Conservation (phyloP, 1,140 invertebrate genomes). For the Bombus terrestris region DNA sequence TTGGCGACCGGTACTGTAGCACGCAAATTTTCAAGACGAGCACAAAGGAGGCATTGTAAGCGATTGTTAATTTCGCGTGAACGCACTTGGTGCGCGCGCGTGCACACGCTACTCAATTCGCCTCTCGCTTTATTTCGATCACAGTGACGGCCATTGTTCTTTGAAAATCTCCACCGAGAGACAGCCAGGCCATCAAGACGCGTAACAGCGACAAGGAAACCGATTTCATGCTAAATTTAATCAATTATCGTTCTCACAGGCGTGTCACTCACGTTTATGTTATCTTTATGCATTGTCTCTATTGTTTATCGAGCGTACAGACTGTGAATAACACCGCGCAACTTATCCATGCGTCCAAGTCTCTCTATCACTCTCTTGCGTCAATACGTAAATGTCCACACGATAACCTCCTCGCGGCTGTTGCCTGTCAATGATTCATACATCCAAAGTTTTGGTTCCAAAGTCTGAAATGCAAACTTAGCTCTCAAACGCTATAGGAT, state of each 20-base stretch:
- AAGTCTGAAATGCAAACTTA: neutral
- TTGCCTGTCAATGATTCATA: neutral
- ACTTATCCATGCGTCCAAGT: neutral
- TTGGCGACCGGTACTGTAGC: neutral
- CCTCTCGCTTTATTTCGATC: conserved; percentile 1
- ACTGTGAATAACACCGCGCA: too few relatives aligned
- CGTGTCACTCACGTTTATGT: neutral
- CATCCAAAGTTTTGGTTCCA: neutral
- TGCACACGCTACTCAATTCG: neutral
- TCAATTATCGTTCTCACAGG: conserved; percentile 26
- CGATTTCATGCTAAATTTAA: conserved; percentile 36
- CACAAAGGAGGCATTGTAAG: conserved; percentile 27
- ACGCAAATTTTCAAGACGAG: conserved; percentile 12
- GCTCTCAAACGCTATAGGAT: too few relatives aligned
- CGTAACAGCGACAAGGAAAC: neutral
- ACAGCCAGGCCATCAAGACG: neutral
- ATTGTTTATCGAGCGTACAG: neutral
- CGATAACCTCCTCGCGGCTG: neutral
- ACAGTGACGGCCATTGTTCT: conserved; percentile 22
- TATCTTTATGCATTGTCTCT: neutral
- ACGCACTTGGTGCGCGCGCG: neutral
- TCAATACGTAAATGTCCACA: neutral
- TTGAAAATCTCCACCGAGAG: neutral
- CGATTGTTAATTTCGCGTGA: conserved; percentile 18
- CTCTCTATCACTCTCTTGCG: neutral